Evolutionary conservation across 1,140 invertebrate genomes (phyloP), one percentile per base, ranked within the genome.

Genomic region (Tetranychus cinnabarinus): DNA sequence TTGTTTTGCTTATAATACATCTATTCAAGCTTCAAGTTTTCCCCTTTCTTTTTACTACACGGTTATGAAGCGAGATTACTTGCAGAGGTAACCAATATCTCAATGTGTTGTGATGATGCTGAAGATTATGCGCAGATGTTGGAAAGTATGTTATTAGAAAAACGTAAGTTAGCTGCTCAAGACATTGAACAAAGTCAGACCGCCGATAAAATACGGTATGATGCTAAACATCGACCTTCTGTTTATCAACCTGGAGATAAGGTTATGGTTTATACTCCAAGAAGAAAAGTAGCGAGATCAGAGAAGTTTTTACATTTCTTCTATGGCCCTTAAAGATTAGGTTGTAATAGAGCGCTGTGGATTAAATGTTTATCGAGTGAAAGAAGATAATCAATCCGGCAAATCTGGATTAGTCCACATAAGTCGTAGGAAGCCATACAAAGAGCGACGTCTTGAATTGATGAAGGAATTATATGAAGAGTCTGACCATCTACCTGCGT

Each of bases 41-140:
- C 61, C 13, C 66, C 67, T 2, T 69, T 66, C 56, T 67, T 46
- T 37, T 35, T 70, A 2, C 37, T 69, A 33, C 66, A 68, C 60
- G 69, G 69, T 34, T n/a, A 62, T 35, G 61, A 69, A 58, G 60
- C 66, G 13, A 52, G 47, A 42, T 39, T 59, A 7, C 48, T 34
- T 1, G 7, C 55, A n/a, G 63, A 62, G 13, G 23, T 56, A 3
- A 23, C 13, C 15, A 23, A 23, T 23, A 46, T 36, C n/a, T 23
- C 13, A 2, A 3, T 42, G 3, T 3, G 57, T 3, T 15, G 15
- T 46, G 15, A 34, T 2, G 23, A 36, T 13, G 23, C 34, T 2
- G 8, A 37, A 3, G 1, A 13, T 1, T 58, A 58, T 58, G 4
- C 34, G 39, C 34, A 42, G 2, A 15, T 23, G 23, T 23, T 23